A percentile compares a stretch with the other conserved stretches of the same genome.
Conservation (phyloP, 2,888 invertebrate genomes). For the Hanleya hanleyi region DNA sequence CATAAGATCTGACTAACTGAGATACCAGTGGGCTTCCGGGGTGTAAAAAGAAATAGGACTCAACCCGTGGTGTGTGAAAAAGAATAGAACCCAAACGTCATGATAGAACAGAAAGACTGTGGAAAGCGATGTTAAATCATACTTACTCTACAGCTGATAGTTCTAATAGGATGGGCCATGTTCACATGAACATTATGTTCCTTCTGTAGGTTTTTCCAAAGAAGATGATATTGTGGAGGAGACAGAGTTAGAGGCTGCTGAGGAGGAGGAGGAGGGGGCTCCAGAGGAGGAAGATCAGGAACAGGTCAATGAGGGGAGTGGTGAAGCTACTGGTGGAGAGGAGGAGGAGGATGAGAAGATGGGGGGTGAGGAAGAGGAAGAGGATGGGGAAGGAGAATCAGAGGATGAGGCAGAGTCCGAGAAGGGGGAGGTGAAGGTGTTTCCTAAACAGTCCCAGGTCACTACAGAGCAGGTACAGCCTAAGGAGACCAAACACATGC, state of each 20-base stretch:
- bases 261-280: slow-evolving; percentile 11
- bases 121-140: too few relatives aligned
- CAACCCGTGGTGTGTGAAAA: too few relatives aligned
- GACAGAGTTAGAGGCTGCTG: slow-evolving; percentile 20
- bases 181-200: background rate
- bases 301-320: slow-evolving; percentile 19
- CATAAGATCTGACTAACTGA: too few relatives aligned
- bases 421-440: background rate
- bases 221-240: slow-evolving; percentile 11
- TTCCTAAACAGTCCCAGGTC: background rate
- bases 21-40: too few relatives aligned
- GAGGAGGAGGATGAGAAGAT: background rate
- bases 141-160: background rate
- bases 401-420: too few relatives aligned
- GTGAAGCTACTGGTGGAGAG: slow-evolving; percentile 3
- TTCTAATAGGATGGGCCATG: background rate
- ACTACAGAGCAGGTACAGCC: too few relatives aligned
- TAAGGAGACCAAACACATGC: too few relatives aligned
- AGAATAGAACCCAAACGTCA: too few relatives aligned
- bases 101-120: too few relatives aligned
- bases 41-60: too few relatives aligned
- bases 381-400: slow-evolving; percentile 25
- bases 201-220: background rate
- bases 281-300: slow-evolving; percentile 28
- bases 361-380: slow-evolving; percentile 18